Evolutionary conservation across 2,113 vertebrate genomes (phyloP), one percentile per base, ranked within the genome.

Genomic region (Galbula dea): DNA sequence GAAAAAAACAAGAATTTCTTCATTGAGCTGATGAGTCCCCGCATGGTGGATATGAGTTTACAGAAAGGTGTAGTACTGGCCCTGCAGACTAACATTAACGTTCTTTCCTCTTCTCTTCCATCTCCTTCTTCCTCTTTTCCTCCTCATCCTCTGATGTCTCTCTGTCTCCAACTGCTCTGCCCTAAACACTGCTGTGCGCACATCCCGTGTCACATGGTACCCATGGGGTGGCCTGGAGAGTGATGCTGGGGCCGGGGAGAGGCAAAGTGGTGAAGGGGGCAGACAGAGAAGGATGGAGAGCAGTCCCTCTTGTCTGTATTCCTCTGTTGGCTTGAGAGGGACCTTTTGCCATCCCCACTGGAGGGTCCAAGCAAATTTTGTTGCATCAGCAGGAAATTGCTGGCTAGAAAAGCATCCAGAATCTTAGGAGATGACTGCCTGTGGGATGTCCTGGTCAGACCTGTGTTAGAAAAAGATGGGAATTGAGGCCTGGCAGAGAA

Each of bases 1-100:
- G 97, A 98, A 94, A 98, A 98, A 98, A 98, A 96, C 98, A 98
- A 98, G 98, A 98, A 96, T 98, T 98, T 98, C 98, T 97, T 97
- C 98, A 97, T 98, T 98, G 98, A 98, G 98, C 97, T 98, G 98
- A 97, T 97, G 97, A 97, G 96, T 83, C 98, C 98, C 96, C 97
- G 96, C 97, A 97, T 98, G 98, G 97, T 98, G 98, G 98, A 98
- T 97, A 98, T 98, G 98, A 98, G 98, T 98, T 97, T 98, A 97
- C 98, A 98, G 97, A 98, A 98, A 98, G 98, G 98, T 98, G 98
- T 98, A 98, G 98, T 98, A 98, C 97, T 97, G 94, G 96, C 96
- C 96, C 97, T 97, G 96, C 97, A 96, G 96, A 97, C 97, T 97
- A 97, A 97, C 95, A 67, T 95, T 96, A 97, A 97, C 66, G 62